Evolutionary conservation across 2,113 vertebrate species (phyloP).

Genomic region (Mustela lutreola): DNA sequence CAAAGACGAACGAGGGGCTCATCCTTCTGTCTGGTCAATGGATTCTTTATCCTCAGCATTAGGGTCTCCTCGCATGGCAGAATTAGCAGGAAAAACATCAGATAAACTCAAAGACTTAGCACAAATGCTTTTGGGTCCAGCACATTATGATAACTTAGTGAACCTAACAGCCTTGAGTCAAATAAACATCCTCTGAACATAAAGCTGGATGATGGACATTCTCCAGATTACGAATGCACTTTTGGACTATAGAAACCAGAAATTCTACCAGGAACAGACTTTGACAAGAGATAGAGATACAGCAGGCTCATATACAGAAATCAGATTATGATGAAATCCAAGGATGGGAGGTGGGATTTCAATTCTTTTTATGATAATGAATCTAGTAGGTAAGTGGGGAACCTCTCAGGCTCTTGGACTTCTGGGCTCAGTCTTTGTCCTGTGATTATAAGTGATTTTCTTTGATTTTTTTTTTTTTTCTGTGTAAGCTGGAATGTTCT

Average conservation of each 20-base stretch:
- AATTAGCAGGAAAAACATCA: background rate
- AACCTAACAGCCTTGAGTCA: background rate
- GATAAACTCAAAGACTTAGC: background rate
- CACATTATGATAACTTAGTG: background rate
- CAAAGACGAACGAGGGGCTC: background rate
- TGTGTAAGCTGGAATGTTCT: constrained; percentile 65
- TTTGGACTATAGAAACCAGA: background rate
- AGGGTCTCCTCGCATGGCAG: background rate
- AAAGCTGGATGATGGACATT: background rate
- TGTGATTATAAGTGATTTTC: constrained; percentile 69
- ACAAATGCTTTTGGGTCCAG: background rate
- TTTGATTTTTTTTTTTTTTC: constrained; percentile 73
- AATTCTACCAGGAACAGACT: constrained; percentile 53
- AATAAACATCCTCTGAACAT: background rate
- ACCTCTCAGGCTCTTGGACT: background rate
- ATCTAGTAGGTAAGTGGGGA: background rate
- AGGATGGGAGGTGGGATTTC: background rate
- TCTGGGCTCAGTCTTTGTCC: constrained; percentile 51
- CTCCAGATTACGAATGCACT: constrained; percentile 5
- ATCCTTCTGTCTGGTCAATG: background rate
- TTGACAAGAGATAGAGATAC: constrained; percentile 62
- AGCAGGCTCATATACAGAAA: background rate
- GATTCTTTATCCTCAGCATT: background rate
- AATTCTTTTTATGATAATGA: constrained; percentile 48
- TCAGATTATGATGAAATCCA: constrained; percentile 45